Conservation (phyloP, 1,140 invertebrate species). For the Nasonia vitripennis region DNA sequence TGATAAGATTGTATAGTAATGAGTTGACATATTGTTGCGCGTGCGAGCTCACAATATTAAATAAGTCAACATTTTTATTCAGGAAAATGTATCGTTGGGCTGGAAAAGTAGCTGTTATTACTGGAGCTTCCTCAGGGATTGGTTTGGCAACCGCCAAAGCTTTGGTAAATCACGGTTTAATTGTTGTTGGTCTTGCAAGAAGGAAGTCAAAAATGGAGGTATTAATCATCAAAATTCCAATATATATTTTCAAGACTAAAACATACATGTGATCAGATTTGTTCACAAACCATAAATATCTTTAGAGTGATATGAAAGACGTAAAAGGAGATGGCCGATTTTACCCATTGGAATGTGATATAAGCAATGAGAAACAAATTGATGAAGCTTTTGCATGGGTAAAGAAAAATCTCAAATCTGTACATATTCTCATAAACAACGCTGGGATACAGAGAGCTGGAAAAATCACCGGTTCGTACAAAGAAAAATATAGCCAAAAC, state of each 20-base stretch:
- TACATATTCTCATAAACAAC: constrained; percentile 82
- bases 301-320: constrained; percentile 56
- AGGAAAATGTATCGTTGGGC: too few relatives aligned
- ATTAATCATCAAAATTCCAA: neutral
- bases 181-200: too few relatives aligned
- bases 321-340: constrained; percentile 63
- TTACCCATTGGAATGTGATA: constrained; percentile 75
- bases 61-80: too few relatives aligned
- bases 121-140: too few relatives aligned
- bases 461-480: neutral
- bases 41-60: too few relatives aligned
- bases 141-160: too few relatives aligned
- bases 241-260: neutral
- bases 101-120: too few relatives aligned
- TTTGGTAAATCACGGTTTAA: neutral
- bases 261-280: neutral
- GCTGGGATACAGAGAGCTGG: constrained; percentile 74
- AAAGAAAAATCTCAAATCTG: constrained; percentile 75
- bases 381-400: constrained; percentile 78
- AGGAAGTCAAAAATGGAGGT: neutral
- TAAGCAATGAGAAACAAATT: constrained; percentile 78
- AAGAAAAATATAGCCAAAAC: constrained; percentile 57
- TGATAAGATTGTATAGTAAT: too few relatives aligned
- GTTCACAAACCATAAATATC: neutral
- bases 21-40: too few relatives aligned